Percentiles rank a stretch among this genome's conserved stretches.
Evolutionary conservation across 2,888 invertebrate species (phyloP).

Genomic region (Drosophila antonietae): DNA sequence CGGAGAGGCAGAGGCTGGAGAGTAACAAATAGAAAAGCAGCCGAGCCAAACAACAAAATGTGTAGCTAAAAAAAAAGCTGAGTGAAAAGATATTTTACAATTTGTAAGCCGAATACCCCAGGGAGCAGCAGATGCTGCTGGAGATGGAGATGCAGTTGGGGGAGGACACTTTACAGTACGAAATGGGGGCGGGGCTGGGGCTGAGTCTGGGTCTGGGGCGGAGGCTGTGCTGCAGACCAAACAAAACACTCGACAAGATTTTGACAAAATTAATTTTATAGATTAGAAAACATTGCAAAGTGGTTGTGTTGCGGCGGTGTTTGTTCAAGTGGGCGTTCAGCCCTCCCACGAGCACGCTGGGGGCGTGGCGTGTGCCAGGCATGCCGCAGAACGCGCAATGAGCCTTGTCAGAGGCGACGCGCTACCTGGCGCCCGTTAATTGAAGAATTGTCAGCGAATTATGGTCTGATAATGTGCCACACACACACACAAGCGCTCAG

Average conservation of each 20-base stretch:
- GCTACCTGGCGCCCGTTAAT: conserved; percentile 55
- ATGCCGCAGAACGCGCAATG: conserved; percentile 40
- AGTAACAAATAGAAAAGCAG: conserved; percentile 30
- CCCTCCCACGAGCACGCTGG: neutral
- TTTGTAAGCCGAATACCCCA: conserved; percentile 36
- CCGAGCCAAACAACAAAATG: conserved; percentile 37
- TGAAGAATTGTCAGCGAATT: conserved; percentile 74
- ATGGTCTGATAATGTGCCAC: conserved; percentile 64
- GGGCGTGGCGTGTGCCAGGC: neutral
- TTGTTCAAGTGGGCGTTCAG: neutral
- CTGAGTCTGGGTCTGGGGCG: neutral
- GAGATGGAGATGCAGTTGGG: neutral
- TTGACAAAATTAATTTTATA: conserved; percentile 78
- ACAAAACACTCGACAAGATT: conserved; percentile 62
- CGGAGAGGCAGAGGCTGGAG: neutral
- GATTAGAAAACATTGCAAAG: conserved; percentile 68
- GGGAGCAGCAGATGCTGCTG: conserved; percentile 20
- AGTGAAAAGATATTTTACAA: conserved; percentile 72
- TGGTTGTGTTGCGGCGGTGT: conserved; percentile 7
- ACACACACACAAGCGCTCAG: conserved; percentile 34
- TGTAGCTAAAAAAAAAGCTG: conserved; percentile 35
- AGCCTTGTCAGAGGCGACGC: conserved; percentile 52
- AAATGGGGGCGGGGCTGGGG: neutral
- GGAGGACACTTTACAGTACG: conserved; percentile 21
- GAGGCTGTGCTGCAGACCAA: conserved; percentile 10